These are phyloP conservation scores for Drosophila algonquin DNA, from an alignment of 2,888 invertebrate species.

Conservation along the genomic window DNA sequence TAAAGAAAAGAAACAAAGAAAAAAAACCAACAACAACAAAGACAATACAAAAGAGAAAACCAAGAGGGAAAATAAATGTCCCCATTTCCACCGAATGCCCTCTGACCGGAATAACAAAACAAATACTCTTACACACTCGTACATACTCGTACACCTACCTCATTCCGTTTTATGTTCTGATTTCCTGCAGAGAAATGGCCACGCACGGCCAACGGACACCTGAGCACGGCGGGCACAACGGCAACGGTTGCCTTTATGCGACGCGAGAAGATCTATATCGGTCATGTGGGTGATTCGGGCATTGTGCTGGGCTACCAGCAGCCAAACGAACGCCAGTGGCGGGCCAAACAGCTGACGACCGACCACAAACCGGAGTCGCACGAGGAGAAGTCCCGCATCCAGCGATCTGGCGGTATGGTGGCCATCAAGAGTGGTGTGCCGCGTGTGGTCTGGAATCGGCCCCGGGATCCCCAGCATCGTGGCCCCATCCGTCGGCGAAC, in stretches of 20 bases:
- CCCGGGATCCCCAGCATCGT: conserved; percentile 87
- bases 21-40: conserved; percentile 8
- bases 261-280: conserved; percentile 96
- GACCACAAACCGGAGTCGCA: conserved; percentile 98
- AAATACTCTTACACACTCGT: neutral
- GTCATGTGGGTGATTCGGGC: conserved; percentile 99
- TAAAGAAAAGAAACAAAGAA: neutral
- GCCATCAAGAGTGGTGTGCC: conserved; percentile 93
- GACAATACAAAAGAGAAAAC: neutral
- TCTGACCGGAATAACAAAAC: neutral
- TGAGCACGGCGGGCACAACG: conserved; percentile 98
- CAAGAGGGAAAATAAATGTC: neutral
- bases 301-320: conserved; percentile 94
- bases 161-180: neutral
- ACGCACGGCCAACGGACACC: conserved; percentile 95
- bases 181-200: conserved; percentile 93
- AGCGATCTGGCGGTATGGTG: conserved; percentile 91
- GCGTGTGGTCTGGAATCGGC: conserved; percentile 98
- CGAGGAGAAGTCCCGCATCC: conserved; percentile 93
- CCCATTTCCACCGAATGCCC: neutral
- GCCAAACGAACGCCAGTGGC: conserved; percentile 89
- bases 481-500: conserved; percentile 96
- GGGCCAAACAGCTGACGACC: conserved; percentile 91
- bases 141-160: neutral
- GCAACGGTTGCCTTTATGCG: conserved; percentile 98